Conservation (phyloP, 2,888 invertebrate genomes). For the Hirtodrosophila duncani region DNA sequence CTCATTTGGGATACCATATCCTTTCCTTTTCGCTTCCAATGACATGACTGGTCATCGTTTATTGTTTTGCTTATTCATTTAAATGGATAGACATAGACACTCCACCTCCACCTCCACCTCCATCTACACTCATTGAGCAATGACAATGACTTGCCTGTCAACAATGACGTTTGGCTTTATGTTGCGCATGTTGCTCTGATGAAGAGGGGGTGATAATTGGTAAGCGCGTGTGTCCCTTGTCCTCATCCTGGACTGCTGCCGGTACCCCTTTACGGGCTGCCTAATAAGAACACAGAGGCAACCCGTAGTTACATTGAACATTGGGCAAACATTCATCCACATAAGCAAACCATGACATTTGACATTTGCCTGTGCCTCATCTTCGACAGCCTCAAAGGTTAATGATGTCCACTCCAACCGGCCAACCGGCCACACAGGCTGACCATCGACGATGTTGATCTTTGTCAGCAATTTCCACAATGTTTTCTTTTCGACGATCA, state of each 20-base stretch:
- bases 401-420: slow-evolving; percentile 61
- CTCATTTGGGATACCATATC: slow-evolving; percentile 9
- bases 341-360: slow-evolving; percentile 25
- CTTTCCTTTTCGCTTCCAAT: too few species aligned
- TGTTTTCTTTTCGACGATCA: slow-evolving; percentile 33
- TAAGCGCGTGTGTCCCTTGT: slow-evolving; percentile 43
- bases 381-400: slow-evolving; percentile 62
- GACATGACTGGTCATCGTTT: slow-evolving; percentile 18
- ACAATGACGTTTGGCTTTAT: slow-evolving; percentile 60
- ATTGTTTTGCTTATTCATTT: slow-evolving; percentile 61
- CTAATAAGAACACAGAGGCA: slow-evolving; percentile 58
- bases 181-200: slow-evolving; percentile 4
- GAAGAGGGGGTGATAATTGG: slow-evolving; percentile 62
- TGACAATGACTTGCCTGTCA: slow-evolving; percentile 61
- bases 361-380: slow-evolving; percentile 13
- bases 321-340: slow-evolving; percentile 49
- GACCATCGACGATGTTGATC: slow-evolving; percentile 16
- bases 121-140: not conserved
- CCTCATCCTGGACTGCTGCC: slow-evolving; percentile 35
- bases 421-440: slow-evolving; percentile 58
- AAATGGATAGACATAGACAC: too few species aligned
- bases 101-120: slow-evolving; percentile 28
- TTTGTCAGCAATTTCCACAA: slow-evolving; percentile 7
- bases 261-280: slow-evolving; percentile 46
- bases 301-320: slow-evolving; percentile 14